phyloP scores from a whole-genome alignment of 2,888 invertebrate genomes.

The Limnephilus lunatus region DNA sequence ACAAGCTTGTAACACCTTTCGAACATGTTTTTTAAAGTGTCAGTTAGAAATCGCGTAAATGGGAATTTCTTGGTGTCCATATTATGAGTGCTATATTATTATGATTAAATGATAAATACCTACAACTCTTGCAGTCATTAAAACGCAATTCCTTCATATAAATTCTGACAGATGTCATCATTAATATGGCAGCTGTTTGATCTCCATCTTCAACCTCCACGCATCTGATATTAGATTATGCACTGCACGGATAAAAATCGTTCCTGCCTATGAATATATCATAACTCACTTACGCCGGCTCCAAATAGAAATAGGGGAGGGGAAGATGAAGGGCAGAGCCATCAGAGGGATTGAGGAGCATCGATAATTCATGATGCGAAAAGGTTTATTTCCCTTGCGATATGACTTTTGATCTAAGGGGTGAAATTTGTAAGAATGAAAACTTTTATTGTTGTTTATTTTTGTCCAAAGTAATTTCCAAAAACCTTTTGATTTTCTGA shows the following conservation, averaged over 20 bases:
- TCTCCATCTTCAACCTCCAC: neutral
- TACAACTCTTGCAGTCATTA: neutral
- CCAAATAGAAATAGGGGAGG: slow-evolving; percentile 48
- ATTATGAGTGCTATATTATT: neutral
- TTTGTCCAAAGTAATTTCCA: too few species aligned
- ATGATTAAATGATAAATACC: neutral
- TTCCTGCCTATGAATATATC: slow-evolving; percentile 56
- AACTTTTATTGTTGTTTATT: too few species aligned
- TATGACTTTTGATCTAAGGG: slow-evolving; percentile 35
- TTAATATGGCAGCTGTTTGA: slow-evolving; percentile 49
- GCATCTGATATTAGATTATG: slow-evolving; percentile 35
- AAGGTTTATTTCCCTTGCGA: slow-evolving; percentile 27
- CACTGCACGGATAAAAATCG: slow-evolving; percentile 37
- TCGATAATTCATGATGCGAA: slow-evolving; percentile 58
- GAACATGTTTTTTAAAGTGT: too few species aligned
- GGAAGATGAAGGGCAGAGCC: slow-evolving; percentile 47
- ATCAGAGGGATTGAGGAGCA: slow-evolving; percentile 52
- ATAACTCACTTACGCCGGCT: slow-evolving; percentile 53
- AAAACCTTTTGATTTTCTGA: too few species aligned
- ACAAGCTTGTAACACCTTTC: too few species aligned
- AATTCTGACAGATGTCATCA: slow-evolving; percentile 53
- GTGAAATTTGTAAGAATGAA: slow-evolving; percentile 10
- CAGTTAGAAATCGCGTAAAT: too few species aligned
- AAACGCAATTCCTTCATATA: neutral
- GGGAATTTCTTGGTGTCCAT: too few species aligned